phyloP scores from a whole-genome alignment of 2,888 invertebrate species.

The Trisateles emortualis region DNA sequence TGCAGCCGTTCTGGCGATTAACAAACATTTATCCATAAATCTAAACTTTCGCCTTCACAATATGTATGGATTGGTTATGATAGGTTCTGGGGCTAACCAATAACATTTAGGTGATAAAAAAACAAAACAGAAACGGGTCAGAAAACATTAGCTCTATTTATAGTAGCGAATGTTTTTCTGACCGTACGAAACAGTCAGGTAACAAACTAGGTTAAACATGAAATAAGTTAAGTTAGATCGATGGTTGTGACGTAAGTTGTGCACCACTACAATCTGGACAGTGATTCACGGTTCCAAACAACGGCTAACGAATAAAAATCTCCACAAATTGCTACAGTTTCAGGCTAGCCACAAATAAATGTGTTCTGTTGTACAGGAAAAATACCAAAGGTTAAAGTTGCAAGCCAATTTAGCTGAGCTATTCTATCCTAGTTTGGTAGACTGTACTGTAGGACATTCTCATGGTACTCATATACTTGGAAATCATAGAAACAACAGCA shows the following conservation, averaged over 20 bases:
- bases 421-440: too few relatives aligned
- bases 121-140: slow-evolving; percentile 1
- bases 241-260: slow-evolving; percentile 21
- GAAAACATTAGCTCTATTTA: not conserved
- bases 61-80: too few relatives aligned
- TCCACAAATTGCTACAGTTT: slow-evolving; percentile 1
- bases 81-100: not conserved
- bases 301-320: slow-evolving; percentile 4
- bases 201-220: slow-evolving; percentile 10
- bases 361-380: not conserved
- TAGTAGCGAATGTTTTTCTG: too few relatives aligned
- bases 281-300: slow-evolving; percentile 28
- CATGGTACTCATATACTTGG: too few relatives aligned
- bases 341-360: not conserved
- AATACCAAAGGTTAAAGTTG: not conserved
- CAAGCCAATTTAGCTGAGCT: not conserved
- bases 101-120: not conserved
- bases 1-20: too few relatives aligned
- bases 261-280: slow-evolving; percentile 34
- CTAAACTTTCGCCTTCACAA: too few relatives aligned
- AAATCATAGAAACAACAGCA: too few relatives aligned
- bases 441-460: too few relatives aligned
- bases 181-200: slow-evolving; percentile 9
- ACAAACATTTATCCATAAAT: too few relatives aligned
- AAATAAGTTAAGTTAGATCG: slow-evolving; percentile 23